A percentile compares a stretch with the other conserved stretches of the same genome.
Evolutionary conservation across 1,140 invertebrate species (phyloP).

Genomic region (Spodoptera frugiperda): DNA sequence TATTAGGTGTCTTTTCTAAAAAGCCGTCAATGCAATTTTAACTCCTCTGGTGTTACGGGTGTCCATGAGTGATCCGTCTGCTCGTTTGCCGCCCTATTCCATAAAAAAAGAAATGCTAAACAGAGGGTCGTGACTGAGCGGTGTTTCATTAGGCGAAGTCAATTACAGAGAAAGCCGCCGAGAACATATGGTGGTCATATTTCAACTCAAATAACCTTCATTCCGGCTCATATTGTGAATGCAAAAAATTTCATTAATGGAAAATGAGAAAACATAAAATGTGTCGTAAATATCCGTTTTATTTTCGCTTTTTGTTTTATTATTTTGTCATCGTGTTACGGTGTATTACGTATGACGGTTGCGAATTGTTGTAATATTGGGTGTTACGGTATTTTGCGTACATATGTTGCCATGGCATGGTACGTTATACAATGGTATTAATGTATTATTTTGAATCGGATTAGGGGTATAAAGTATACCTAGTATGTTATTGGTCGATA

Average conservation of each 20-base stretch:
- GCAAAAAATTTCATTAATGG: conserved; percentile 68
- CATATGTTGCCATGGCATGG: too few relatives aligned
- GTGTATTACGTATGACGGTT: not conserved
- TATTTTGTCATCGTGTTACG: conserved; percentile 35
- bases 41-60: too few relatives aligned
- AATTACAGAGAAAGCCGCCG: conserved; percentile 66
- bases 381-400: too few relatives aligned
- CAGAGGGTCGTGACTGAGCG: conserved; percentile 60
- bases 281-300: conserved; percentile 72
- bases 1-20: too few relatives aligned
- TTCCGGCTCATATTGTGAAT: conserved; percentile 69
- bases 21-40: too few relatives aligned
- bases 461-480: too few relatives aligned
- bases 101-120: conserved; percentile 41
- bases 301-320: conserved; percentile 56
- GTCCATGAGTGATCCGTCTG: too few relatives aligned
- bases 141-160: conserved; percentile 77
- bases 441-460: too few relatives aligned
- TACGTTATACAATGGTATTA: too few relatives aligned
- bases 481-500: too few relatives aligned
- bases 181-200: conserved; percentile 71
- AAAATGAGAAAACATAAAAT: conserved; percentile 63
- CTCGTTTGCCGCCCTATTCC: not conserved
- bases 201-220: conserved; percentile 72
- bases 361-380: too few relatives aligned